Base-by-base conservation (phyloP, 2,113 vertebrate species). In the Todiramphus saurophagus region DNA sequence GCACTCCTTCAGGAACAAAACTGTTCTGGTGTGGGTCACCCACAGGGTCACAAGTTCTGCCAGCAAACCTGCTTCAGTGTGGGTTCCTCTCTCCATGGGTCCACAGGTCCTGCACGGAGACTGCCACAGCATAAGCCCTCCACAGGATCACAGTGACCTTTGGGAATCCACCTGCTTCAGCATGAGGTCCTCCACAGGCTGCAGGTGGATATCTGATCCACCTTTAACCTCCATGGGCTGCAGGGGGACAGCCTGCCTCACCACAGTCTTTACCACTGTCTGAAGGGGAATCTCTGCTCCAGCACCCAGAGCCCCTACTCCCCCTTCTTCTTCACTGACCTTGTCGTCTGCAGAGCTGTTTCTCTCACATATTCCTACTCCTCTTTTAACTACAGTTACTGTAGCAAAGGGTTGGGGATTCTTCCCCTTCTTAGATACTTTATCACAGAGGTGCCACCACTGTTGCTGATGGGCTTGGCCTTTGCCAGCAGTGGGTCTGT, bases 401-500 rank as follows among this genome's bases (percentile, higher is more conserved):
- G 28, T 43, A 46, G 19, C 19, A 33, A 17, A 55, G 37, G 37
- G 5, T 62, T 46, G 23, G 50, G 50, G 24, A 33, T 66, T 66
- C 23, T 16, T 17, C 31, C 25, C 15, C 33, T n/a, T 28, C 31
- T 55, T 66, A 66, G n/a, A 51, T 43, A 15, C 25, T 16, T 41
- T 43, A 66, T 21, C 37, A 15, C 60, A 43, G 23, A 16, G 6
- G 18, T 19, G 5, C 25, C 41, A 66, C 24, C 15, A 55, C 19
- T 8, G 9, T 7, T 2, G 4, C 39, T 23, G 14, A 51, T 10
- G 15, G 46, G 10, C 48, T 58, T 13, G 6, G 60, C 41, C 23
- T n/a, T 62, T 59, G 53, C 25, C 37, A 46, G 23, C 1, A 0
- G 35, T 2, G 25, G 10, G 7, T 74, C 25, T 5, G 1, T 11